Evolutionary conservation across 2,113 vertebrate species (phyloP).

Genomic region (cat (Felis catus)): DNA sequence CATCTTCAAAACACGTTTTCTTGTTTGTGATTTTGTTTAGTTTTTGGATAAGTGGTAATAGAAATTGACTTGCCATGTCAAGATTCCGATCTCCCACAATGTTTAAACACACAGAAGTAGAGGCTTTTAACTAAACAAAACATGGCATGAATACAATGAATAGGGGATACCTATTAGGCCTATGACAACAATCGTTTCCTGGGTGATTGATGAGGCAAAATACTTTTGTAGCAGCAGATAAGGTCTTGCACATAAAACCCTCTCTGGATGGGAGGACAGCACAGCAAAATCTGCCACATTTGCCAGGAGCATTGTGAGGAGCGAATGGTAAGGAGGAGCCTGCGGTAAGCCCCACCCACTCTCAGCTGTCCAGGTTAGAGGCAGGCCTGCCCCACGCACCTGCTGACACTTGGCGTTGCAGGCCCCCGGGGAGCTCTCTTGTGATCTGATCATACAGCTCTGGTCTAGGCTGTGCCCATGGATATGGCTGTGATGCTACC

Average conservation of each 20-base stretch:
- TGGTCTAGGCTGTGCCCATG: not conserved
- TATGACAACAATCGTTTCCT: not conserved
- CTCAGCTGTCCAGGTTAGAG: no score
- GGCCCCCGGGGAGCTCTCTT: accelerated
- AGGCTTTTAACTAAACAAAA: not conserved
- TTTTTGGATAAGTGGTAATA: not conserved
- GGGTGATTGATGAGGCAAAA: not conserved
- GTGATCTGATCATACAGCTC: not conserved
- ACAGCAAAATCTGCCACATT: not conserved
- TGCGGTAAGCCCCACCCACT: not conserved
- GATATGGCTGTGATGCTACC: not conserved
- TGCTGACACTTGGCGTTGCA: not conserved
- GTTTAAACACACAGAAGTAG: not conserved
- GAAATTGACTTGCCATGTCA: not conserved
- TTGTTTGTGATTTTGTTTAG: not conserved
- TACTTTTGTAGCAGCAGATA: not conserved
- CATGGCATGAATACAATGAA: not conserved
- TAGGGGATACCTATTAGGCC: no score
- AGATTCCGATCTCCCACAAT: not conserved
- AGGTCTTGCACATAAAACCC: not conserved
- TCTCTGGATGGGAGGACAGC: not conserved
- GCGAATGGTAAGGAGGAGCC: not conserved
- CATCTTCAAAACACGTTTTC: not conserved
- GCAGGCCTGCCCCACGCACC: no score
- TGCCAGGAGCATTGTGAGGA: not conserved